A percentile compares a stretch with the other conserved stretches of the same genome.
phyloP scores from a whole-genome alignment of 1,140 invertebrate species.

The Argopecten irradians region DNA sequence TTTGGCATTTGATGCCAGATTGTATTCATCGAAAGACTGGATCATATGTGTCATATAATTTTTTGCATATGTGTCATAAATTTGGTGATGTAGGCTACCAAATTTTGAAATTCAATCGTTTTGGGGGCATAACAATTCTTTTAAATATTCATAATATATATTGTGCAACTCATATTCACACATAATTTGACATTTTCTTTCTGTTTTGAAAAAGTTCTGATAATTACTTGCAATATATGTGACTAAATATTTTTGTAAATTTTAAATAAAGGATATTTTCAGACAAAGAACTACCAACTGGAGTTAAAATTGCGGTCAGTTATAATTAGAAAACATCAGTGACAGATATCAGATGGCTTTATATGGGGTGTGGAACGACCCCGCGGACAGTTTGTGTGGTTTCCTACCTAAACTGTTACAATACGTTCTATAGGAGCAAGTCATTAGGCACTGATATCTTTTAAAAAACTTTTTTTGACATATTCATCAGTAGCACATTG shows the following conservation, averaged over 20 bases:
- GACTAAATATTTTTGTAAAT: no score
- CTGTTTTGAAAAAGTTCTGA: no score
- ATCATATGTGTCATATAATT: background rate
- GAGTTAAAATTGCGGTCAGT: background rate
- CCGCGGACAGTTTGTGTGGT: background rate
- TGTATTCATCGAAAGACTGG: background rate
- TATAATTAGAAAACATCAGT: background rate
- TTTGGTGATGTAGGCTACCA: no score
- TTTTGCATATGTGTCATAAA: background rate
- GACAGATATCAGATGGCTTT: background rate
- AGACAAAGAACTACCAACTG: background rate
- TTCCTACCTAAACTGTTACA: background rate
- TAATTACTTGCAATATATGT: no score
- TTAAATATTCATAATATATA: background rate
- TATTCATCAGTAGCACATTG: background rate
- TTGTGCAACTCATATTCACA: background rate
- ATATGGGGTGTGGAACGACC: constrained; percentile 1
- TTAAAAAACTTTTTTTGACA: background rate
- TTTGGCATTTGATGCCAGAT: background rate
- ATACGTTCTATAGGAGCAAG: background rate
- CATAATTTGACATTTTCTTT: background rate
- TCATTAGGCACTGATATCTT: background rate
- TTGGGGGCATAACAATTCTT: background rate
- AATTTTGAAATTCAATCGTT: background rate
- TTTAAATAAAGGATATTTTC: no score